Evolutionary conservation across 2,113 vertebrate species (phyloP).

Genomic region (Vulpes vulpes): DNA sequence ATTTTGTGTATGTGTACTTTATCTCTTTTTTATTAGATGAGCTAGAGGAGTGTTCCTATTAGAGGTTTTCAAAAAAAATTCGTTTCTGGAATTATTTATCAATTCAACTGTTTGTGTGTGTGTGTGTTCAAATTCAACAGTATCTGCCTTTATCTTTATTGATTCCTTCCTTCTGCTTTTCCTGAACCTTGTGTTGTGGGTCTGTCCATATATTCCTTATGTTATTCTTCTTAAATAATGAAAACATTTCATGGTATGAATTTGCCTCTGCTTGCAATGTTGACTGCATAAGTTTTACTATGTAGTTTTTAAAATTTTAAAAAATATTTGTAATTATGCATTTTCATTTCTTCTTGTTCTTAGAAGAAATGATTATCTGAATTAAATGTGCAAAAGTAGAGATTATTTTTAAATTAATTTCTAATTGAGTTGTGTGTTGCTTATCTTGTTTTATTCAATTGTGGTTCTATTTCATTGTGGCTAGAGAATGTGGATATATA

Average conservation of each 20-base stretch:
- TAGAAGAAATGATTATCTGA: conserved; percentile 27
- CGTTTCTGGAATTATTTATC: conserved; percentile 51
- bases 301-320: conserved; percentile 23
- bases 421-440: not conserved
- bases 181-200: not conserved
- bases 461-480: conserved; percentile 29
- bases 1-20: conserved; percentile 45
- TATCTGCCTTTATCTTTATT: conserved; percentile 41
- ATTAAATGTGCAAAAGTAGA: conserved; percentile 60
- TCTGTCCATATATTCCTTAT: conserved; percentile 9
- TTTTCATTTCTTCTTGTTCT: conserved; percentile 54
- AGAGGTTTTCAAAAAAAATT: conserved; percentile 48
- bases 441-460: conserved; percentile 37
- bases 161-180: not conserved
- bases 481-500: not conserved
- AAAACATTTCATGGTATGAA: conserved; percentile 58
- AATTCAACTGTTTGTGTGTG: not conserved
- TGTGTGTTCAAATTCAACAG: not conserved
- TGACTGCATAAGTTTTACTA: conserved; percentile 57
- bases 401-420: conserved; percentile 28
- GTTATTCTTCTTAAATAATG: conserved; percentile 50
- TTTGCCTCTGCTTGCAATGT: conserved; percentile 68
- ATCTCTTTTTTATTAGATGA: conserved; percentile 59
- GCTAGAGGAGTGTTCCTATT: not conserved
- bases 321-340: conserved; percentile 45